Conservation (phyloP, 2,113 vertebrate genomes). For the Phoenicopterus ruber region DNA sequence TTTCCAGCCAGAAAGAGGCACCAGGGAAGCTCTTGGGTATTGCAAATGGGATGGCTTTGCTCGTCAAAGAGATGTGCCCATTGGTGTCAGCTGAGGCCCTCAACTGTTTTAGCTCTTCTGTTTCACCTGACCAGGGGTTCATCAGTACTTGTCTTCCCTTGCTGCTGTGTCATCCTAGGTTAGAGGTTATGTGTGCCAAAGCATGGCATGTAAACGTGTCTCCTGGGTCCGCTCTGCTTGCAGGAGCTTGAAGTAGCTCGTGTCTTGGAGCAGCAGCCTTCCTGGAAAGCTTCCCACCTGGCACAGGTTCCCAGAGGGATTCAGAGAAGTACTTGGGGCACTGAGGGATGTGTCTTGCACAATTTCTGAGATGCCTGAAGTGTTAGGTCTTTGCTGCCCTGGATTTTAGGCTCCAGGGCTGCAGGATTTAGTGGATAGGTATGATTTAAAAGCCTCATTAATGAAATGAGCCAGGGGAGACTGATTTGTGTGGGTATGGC, state of each 20-base stretch:
- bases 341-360: not conserved
- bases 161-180: not conserved
- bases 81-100: not conserved
- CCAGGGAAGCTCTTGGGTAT: not conserved
- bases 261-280: not conserved
- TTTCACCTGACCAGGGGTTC: not conserved
- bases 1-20: not conserved
- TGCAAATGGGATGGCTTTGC: not conserved
- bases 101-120: not conserved
- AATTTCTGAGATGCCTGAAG: not conserved
- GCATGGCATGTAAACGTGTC: not conserved
- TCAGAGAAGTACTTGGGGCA: not conserved
- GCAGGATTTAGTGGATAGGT: not conserved
- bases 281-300: not conserved
- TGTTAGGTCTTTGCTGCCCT: not conserved
- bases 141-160: not conserved
- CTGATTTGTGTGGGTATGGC: not conserved
- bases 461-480: not conserved
- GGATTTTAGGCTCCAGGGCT: not conserved
- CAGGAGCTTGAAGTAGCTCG: not conserved
- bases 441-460: not conserved
- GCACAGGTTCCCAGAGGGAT: not conserved
- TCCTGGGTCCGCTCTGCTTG: not conserved
- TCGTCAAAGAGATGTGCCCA: not conserved
- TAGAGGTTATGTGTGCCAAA: not conserved